Evolutionary conservation across 2,888 invertebrate genomes (phyloP), one percentile per base, ranked within the genome.

Genomic region (Synanthedon myopaeformis): DNA sequence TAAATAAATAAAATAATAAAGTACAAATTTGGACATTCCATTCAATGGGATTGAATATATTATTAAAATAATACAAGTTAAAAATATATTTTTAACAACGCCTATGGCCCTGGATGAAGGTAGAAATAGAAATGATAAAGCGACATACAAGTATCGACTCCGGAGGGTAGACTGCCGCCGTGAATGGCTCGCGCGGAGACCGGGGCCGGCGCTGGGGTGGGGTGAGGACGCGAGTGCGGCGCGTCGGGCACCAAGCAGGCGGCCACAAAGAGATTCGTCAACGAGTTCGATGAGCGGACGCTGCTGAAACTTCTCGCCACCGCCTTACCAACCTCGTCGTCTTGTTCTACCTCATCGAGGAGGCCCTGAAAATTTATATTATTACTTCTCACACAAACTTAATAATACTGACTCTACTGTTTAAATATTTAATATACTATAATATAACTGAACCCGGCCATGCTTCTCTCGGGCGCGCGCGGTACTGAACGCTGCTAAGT

Each of bases 341-440:
- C 92, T 69, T 92, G 92, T 76, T 94, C 94, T 61, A 91, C 94
- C 74, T 93, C 91, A 70, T 92, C 90, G 61, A 95, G 86, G 71
- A 94, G 88, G 82, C 93, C 91, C 94, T 94, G 71, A 5, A 56
- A 56, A 35, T 35, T 35, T 35, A 35, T 2, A 35, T 23, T 1
- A 35, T 8, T 8, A 35, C 28, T 35, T 35, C 35, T 35, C 35
- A 35, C 35, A 35, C 35, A 35, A 35, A 35, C 10, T 5, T 8
- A 35, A 35, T 10, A 35, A 35, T 35, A 35, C 28, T 28, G 28
- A 8, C 4, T 23, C 19, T 23, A 23, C 19, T 23, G 4, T 23
- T 4, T 23, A 23, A 19, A n/a, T 23, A 23, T 23, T 23, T 23
- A 23, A 23, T 23, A 23, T 5, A 23, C n/a, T 17, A 17, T 17